A percentile compares a stretch with the other conserved stretches of the same genome.
phyloP scores from a whole-genome alignment of 2,797 vertebrate species.

The Sylvia borin region DNA sequence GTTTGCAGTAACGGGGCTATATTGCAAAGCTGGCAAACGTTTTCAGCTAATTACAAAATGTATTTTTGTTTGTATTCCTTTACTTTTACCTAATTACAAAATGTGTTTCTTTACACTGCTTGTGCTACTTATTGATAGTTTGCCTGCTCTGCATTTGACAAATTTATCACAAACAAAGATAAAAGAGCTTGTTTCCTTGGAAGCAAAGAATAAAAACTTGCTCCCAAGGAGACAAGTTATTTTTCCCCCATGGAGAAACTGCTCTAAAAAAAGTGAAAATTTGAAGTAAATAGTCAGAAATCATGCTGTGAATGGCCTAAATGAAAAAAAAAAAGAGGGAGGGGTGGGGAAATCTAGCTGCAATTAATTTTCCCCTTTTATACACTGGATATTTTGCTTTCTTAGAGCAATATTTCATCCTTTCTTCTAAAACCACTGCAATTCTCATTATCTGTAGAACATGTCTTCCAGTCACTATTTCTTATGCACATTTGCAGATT shows the following conservation, averaged over 20 bases:
- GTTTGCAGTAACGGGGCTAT: conserved; percentile 32
- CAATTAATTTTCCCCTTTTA: conserved; percentile 28
- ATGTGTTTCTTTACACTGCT: conserved; percentile 46
- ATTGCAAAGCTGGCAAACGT: conserved; percentile 42
- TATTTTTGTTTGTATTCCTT: conserved; percentile 62
- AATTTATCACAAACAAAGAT: conserved; percentile 66
- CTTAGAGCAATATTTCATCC: conserved; percentile 8
- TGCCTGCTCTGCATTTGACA: conserved; percentile 58
- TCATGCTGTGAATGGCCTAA: conserved; percentile 43
- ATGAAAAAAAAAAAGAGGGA: not conserved
- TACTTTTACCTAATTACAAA: conserved; percentile 62
- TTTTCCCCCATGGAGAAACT: conserved; percentile 63
- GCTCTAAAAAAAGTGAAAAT: conserved; percentile 50
- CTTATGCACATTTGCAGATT: not conserved
- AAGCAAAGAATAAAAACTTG: conserved; percentile 69
- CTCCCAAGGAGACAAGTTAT: conserved; percentile 55
- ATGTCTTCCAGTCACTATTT: not conserved
- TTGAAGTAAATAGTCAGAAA: conserved; percentile 65
- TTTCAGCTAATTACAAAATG: conserved; percentile 57
- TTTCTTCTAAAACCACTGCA: not conserved
- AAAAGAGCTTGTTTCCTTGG: conserved; percentile 71
- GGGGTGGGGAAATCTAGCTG: not conserved
- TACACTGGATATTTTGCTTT: conserved; percentile 36
- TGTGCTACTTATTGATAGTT: conserved; percentile 63
- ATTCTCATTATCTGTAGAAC: not conserved